phyloP scores from a whole-genome alignment of 2,113 vertebrate species.

The Dicaeum eximium region DNA sequence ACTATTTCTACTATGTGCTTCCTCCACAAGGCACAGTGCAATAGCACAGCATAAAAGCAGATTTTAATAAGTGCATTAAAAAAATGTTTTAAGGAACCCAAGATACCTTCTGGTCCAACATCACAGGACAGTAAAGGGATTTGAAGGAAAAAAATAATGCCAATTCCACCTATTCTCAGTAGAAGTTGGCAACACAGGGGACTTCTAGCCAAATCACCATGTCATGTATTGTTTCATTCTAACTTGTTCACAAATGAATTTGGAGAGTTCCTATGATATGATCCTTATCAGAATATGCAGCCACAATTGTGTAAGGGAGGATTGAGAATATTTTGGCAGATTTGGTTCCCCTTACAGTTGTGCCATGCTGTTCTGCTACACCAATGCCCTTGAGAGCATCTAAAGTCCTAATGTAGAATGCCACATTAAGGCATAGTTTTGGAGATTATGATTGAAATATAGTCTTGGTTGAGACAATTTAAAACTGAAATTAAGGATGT shows the following conservation, averaged over 20 bases:
- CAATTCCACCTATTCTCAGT: background rate
- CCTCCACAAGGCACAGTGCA: background rate
- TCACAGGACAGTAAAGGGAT: background rate
- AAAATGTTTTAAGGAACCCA: background rate
- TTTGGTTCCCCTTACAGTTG: background rate
- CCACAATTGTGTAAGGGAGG: accelerated
- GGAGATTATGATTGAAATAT: background rate
- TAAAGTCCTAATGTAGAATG: background rate
- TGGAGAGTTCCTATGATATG: background rate
- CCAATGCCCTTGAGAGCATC: background rate
- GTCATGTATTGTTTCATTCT: background rate
- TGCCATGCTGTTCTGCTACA: background rate
- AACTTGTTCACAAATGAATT: background rate
- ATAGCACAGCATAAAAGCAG: background rate
- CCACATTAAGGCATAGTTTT: background rate
- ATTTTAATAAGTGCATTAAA: background rate
- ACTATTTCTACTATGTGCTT: background rate
- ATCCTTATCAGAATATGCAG: background rate
- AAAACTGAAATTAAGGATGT: background rate
- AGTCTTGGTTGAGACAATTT: background rate
- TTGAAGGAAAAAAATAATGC: background rate
- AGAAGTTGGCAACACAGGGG: background rate
- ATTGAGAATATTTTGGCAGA: background rate
- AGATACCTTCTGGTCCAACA: background rate
- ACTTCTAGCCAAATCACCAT: background rate